Conservation (phyloP, 2,888 invertebrate genomes). For the Zhuqinia jingwanae region DNA sequence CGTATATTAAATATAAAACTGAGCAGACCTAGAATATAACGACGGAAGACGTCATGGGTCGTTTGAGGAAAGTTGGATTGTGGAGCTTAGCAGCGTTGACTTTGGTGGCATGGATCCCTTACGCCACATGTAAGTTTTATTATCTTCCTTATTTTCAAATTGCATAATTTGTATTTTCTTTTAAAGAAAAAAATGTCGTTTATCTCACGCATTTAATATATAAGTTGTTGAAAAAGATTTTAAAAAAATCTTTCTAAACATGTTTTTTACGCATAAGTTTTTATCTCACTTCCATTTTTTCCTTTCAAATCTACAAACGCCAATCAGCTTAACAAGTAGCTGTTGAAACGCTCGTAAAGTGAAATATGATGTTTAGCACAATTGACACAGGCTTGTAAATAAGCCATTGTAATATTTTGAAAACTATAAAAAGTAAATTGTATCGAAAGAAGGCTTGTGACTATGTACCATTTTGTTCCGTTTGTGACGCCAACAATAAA, state of each 20-base stretch:
- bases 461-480: constrained; percentile 2
- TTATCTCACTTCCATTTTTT: constrained; percentile 28
- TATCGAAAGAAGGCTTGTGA: not conserved
- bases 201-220: not conserved
- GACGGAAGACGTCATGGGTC: constrained; percentile 58
- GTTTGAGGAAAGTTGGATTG: constrained; percentile 42
- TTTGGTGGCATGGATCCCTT: constrained; percentile 61
- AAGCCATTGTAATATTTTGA: not conserved
- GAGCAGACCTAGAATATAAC: not conserved
- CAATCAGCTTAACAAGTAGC: not conserved
- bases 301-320: not conserved
- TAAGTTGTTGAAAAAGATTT: no score
- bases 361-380: not conserved
- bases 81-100: constrained; percentile 65
- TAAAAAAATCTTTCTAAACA: not conserved
- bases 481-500: constrained; percentile 10
- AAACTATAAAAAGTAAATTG: not conserved
- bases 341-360: not conserved
- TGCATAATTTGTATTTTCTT: constrained; percentile 28
- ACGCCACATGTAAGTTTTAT: constrained; percentile 55
- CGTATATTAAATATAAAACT: not conserved
- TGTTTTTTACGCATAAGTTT: not conserved
- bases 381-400: constrained; percentile 8
- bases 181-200: not conserved
- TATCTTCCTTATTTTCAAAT: constrained; percentile 39